These are phyloP conservation scores for Condylostylus longicornis DNA, from an alignment of 1,140 invertebrate species.

Conservation along the genomic window DNA sequence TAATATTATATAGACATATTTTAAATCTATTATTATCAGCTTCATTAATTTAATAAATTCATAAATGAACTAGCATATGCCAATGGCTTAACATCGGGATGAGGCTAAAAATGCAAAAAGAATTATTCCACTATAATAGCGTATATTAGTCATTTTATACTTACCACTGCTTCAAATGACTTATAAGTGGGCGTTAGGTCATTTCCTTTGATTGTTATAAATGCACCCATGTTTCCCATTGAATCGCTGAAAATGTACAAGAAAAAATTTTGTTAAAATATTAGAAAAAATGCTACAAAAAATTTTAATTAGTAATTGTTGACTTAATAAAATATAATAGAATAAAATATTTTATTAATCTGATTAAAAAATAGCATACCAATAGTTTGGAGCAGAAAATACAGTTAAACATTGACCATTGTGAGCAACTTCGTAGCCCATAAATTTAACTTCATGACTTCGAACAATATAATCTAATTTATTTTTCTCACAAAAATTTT, in stretches of 20 bases:
- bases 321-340: not conserved
- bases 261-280: slow-evolving; percentile 10
- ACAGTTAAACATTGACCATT: slow-evolving; percentile 90
- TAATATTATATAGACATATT: too few species aligned
- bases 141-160: slow-evolving; percentile 3
- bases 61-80: slow-evolving; percentile 70
- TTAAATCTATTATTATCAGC: too few species aligned
- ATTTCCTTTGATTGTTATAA: slow-evolving; percentile 86
- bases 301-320: not conserved
- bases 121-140: not conserved
- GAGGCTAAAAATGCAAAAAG: slow-evolving; percentile 57
- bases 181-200: slow-evolving; percentile 81
- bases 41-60: slow-evolving; percentile 26
- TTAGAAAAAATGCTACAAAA: not conserved
- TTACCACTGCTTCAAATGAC: slow-evolving; percentile 73
- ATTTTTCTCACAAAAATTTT: slow-evolving; percentile 70
- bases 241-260: slow-evolving; percentile 80
- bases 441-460: slow-evolving; percentile 95
- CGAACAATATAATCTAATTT: slow-evolving; percentile 85
- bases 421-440: slow-evolving; percentile 90
- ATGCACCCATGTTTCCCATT: slow-evolving; percentile 96
- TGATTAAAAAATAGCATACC: slow-evolving; percentile 42
- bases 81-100: slow-evolving; percentile 96
- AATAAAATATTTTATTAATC: slow-evolving; percentile 2
- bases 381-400: slow-evolving; percentile 98